Evolutionary conservation across 1,140 invertebrate genomes (phyloP).

Genomic region (Eueides isabella): DNA sequence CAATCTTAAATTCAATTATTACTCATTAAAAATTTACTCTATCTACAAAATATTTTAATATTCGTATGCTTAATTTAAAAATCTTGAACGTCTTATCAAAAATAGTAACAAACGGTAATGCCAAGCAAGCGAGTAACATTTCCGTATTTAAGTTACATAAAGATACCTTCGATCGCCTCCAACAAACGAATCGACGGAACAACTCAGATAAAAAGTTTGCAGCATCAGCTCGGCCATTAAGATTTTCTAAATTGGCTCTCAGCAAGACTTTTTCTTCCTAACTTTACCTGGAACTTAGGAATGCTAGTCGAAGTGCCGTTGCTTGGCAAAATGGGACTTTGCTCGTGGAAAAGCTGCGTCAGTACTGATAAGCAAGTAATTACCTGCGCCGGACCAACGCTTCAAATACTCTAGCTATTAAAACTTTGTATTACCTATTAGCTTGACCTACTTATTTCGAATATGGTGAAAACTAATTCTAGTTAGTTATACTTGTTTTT

Average conservation of each 20-base stretch:
- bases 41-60: not conserved
- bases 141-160: not conserved
- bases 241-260: constrained; percentile 31
- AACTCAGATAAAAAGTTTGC: constrained; percentile 22
- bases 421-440: constrained; percentile 39
- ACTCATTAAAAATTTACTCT: too few relatives aligned
- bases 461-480: constrained; percentile 10
- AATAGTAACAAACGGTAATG: not conserved
- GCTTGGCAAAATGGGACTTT: constrained; percentile 32
- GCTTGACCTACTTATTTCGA: constrained; percentile 23
- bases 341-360: constrained; percentile 33
- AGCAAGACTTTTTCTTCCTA: constrained; percentile 25
- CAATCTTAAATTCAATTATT: too few relatives aligned
- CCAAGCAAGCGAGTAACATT: not conserved
- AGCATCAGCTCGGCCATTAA: constrained; percentile 28
- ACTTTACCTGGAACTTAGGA: constrained; percentile 30
- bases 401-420: constrained; percentile 39
- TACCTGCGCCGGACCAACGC: constrained; percentile 33
- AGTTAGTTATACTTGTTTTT: not conserved
- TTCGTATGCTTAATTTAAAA: not conserved
- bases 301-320: constrained; percentile 35
- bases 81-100: not conserved
- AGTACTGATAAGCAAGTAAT: constrained; percentile 43
- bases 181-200: constrained; percentile 26
- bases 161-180: not conserved